These are phyloP conservation scores for Catamblyrhynchus diadema DNA, from an alignment of 2,797 vertebrate genomes.

Conservation along the genomic window DNA sequence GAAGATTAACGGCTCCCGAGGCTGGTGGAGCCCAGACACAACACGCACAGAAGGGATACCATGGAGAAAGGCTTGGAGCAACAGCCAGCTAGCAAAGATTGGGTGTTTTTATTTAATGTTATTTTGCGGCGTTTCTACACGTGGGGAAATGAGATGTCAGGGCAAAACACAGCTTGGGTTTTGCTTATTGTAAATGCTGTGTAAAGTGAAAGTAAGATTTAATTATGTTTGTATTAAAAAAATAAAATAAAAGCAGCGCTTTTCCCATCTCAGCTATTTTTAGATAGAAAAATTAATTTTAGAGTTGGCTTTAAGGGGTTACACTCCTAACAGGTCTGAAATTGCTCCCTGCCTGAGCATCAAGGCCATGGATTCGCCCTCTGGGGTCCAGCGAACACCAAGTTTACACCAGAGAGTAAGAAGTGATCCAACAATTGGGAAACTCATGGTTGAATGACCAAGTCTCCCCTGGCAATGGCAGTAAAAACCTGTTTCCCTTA, in stretches of 20 bases:
- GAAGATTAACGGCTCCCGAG: conserved; percentile 60
- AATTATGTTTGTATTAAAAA: background rate
- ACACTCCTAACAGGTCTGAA: background rate
- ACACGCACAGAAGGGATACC: conserved; percentile 32
- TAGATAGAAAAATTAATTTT: background rate
- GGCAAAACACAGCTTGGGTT: background rate
- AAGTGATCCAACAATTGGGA: background rate
- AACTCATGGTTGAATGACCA: background rate
- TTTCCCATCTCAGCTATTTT: background rate
- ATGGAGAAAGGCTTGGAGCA: background rate
- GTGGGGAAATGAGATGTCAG: background rate
- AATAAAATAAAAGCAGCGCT: background rate
- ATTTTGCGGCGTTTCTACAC: background rate
- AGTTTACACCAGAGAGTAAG: background rate
- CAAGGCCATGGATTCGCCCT: accelerated
- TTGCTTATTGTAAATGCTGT: background rate
- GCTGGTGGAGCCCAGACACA: conserved; percentile 45
- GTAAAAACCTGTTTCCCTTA: background rate
- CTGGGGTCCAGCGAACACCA: background rate
- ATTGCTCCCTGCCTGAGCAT: background rate
- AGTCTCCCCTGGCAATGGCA: background rate
- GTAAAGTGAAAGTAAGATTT: background rate
- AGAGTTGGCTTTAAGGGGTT: background rate
- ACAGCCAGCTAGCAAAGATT: background rate
- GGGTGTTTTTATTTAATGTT: background rate